Evolutionary conservation across 2,113 vertebrate genomes (phyloP), one percentile per base, ranked within the genome.

Genomic region (Mugil cephalus): DNA sequence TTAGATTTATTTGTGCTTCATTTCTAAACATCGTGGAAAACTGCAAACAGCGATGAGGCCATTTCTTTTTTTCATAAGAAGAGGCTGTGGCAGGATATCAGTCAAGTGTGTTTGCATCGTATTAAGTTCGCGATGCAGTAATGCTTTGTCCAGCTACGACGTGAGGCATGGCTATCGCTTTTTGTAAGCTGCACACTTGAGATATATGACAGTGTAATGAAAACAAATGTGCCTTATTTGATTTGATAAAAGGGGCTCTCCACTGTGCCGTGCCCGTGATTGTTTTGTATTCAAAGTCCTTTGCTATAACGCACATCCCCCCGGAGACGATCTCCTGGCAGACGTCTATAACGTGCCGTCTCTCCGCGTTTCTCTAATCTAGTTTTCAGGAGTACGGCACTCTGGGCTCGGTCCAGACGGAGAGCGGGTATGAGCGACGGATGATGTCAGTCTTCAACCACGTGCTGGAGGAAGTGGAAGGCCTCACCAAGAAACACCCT

Each of bases 371-470:
- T 52, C 24, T 82, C 5, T 80, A 39, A 48, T 83, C 30, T 24
- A 99, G 98, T 90, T 98, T 98, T 77, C 97, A 98, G 94, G 98
- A 99, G 81, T 98, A 94, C 1, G 94, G 94, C 13, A 91, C 93
- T 0, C 78, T 90, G 51, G 96, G 96, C 30, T 86, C 95, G 0
- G 91, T 95, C 10, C 96, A 93, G 30, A 93, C 96, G 0, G 96
- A 98, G 79, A 98, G 96, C 11, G 97, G 97, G 75, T 99, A 98
- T 45, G 98, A 99, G 91, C 94, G 97, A 56, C 94, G 93, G 85
- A 97, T 98, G 96, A 95, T 97, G 93, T 96, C 96, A 0, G 97
- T 99, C 4, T 99, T 98, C 88, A 96, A 91, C 80, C 95, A 74
- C 0, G 96, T 99, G 10, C 85, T 99, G 61, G 97, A 98, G 80